Evolutionary conservation across 2,113 vertebrate genomes (phyloP).

Genomic region (Monopterus albus): DNA sequence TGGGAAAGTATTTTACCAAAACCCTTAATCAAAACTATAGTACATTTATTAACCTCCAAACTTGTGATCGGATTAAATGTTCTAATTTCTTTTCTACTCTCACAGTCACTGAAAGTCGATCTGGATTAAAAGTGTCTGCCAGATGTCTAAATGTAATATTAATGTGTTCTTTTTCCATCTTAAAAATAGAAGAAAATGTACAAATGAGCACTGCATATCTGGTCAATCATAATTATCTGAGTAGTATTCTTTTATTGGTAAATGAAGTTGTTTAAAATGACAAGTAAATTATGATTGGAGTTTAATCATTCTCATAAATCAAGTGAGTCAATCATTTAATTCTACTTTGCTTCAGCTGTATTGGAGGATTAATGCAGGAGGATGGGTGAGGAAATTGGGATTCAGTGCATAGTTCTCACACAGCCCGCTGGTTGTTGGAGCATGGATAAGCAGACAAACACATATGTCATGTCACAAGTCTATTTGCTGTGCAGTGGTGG

Average conservation of each 20-base stretch:
- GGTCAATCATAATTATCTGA: conserved; percentile 54
- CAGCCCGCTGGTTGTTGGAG: conserved; percentile 38
- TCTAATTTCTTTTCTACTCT: conserved; percentile 54
- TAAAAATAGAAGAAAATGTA: not conserved
- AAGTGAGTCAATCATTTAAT: conserved; percentile 55
- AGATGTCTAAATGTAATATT: conserved; percentile 58
- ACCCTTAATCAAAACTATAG: conserved; percentile 50
- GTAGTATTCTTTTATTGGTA: conserved; percentile 51
- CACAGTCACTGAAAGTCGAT: conserved; percentile 49
- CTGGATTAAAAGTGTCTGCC: conserved; percentile 69
- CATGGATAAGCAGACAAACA: conserved; percentile 66
- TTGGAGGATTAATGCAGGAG: conserved; percentile 34
- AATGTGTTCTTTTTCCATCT: conserved; percentile 52
- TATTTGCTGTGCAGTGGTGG: conserved; percentile 62
- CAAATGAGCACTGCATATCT: conserved; percentile 16
- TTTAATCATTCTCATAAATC: conserved; percentile 70
- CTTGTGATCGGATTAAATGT: conserved; percentile 58
- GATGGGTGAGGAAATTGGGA: conserved; percentile 48
- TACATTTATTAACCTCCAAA: conserved; percentile 57
- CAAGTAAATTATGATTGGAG: conserved; percentile 61
- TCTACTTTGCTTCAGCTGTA: conserved; percentile 10
- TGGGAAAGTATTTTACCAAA: conserved; percentile 55
- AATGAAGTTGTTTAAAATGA: conserved; percentile 52
- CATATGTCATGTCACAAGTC: conserved; percentile 70
- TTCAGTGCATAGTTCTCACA: conserved; percentile 50